phyloP scores from a whole-genome alignment of 2,888 invertebrate species.

The Acrobasis repandana region DNA sequence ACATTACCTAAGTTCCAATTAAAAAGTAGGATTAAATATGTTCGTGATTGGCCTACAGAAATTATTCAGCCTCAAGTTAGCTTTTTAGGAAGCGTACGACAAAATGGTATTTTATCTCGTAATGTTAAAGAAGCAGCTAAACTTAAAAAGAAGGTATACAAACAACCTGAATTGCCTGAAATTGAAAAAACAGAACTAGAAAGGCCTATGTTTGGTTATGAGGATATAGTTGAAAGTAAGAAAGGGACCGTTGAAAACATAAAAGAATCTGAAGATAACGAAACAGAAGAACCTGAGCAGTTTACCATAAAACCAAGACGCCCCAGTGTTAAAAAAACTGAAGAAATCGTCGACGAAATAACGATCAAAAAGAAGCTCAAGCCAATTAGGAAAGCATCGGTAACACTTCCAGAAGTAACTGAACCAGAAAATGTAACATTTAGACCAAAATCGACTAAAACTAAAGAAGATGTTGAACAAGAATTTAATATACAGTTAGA shows the following conservation, averaged over 20 bases:
- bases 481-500: slow-evolving; percentile 94
- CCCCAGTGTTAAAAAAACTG: slow-evolving; percentile 70
- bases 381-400: slow-evolving; percentile 84
- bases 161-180: slow-evolving; percentile 81
- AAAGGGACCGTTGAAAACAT: slow-evolving; percentile 44
- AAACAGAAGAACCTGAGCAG: slow-evolving; percentile 65
- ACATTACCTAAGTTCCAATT: slow-evolving; percentile 86
- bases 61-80: slow-evolving; percentile 76
- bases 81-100: slow-evolving; percentile 81
- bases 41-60: slow-evolving; percentile 85
- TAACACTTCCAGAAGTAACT: slow-evolving; percentile 87
- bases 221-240: slow-evolving; percentile 68
- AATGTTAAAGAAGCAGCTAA: slow-evolving; percentile 87
- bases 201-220: slow-evolving; percentile 77
- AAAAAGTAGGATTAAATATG: slow-evolving; percentile 86
- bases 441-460: slow-evolving; percentile 88
- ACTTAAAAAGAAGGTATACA: slow-evolving; percentile 83
- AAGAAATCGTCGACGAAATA: slow-evolving; percentile 83
- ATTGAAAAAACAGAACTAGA: slow-evolving; percentile 82
- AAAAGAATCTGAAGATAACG: slow-evolving; percentile 42
- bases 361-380: slow-evolving; percentile 90
- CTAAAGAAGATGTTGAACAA: slow-evolving; percentile 94
- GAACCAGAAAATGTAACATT: slow-evolving; percentile 91
- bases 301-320: slow-evolving; percentile 68
- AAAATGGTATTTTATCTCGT: slow-evolving; percentile 87